Conservation (phyloP, 2,113 vertebrate genomes). For the Falcunculus frontatus region DNA sequence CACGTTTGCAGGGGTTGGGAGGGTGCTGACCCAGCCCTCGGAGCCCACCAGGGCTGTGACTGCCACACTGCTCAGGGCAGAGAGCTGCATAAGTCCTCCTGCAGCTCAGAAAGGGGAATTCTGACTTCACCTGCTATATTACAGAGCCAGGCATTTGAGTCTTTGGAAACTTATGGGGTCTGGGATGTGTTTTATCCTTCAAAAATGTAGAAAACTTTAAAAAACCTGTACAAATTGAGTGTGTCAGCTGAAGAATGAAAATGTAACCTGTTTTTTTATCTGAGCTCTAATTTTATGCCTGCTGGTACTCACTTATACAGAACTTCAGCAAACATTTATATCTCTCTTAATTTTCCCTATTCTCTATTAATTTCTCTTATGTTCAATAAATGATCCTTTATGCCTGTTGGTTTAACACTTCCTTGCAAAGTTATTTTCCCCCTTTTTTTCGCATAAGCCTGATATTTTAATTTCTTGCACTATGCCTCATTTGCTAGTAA, state of each 20-base stretch:
- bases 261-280: not conserved
- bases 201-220: not conserved
- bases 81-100: not conserved
- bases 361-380: constrained; percentile 31
- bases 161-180: accelerated
- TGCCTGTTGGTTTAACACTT: constrained; percentile 20
- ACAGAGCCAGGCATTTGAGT: not conserved
- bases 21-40: not conserved
- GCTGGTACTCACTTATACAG: constrained; percentile 20
- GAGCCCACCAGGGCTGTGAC: accelerated
- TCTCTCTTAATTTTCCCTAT: constrained; percentile 43
- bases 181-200: not conserved
- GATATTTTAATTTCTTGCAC: constrained; percentile 54
- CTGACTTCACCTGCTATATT: accelerated
- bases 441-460: not conserved
- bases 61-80: accelerated
- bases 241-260: not conserved
- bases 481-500: constrained; percentile 60
- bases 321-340: constrained; percentile 32
- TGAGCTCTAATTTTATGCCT: constrained; percentile 35
- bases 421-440: not conserved
- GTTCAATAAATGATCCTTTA: constrained; percentile 2
- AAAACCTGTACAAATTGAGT: not conserved
- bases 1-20: accelerated
- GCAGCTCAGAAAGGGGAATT: not conserved